Base-by-base conservation (phyloP, 1,140 invertebrate species). In the Drosophila biarmipes region DNA sequence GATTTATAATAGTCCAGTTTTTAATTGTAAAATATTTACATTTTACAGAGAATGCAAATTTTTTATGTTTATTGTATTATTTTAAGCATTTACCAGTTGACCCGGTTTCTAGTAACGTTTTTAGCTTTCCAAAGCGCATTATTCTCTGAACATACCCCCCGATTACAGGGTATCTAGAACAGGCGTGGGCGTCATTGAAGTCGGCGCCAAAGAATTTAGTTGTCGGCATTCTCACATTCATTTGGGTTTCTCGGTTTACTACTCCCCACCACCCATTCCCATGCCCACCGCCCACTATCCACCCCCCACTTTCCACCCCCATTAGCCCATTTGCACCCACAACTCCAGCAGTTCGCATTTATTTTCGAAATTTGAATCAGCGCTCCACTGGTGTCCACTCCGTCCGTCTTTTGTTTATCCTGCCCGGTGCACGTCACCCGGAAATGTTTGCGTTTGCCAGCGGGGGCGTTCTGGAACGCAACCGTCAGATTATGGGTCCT, bases 281-380 rank as follows among this genome's bases (percentile, higher is more conserved):
- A n/a, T n/a, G n/a, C n/a, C n/a, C n/a, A n/a, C n/a, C n/a, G n/a
- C n/a, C n/a, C n/a, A n/a, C n/a, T n/a, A n/a, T n/a, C 12, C 29
- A 40, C 29, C 19, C 3, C 58, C 34, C 31, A 43, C 19, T 19
- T 5, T 21, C 12, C 46, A 40, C 29, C 38, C 21, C 2, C 11
- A 29, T 21, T 19, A 12, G 17, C 71, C 46, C 42, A 34, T 59
- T 74, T 80, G 45, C 19, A 48, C 64, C 48, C 61, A 34, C 42
- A 58, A 61, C 53, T 59, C n/a, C 45, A 42, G 40, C 31, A 42
- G 37, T 43, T 53, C 35, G 38, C 37, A 78, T 86, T 46, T 80
- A 67, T 85, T 85, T 73, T 68, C 43, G 81, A 85, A 85, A 85
- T 85, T 86, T 74, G 63, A 86, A 86, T 80, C 81, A 73, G 34